A percentile compares a stretch with the other conserved stretches of the same genome.
Evolutionary conservation across 2,797 vertebrate species (phyloP).

Genomic region (Gephyroberyx darwinii): DNA sequence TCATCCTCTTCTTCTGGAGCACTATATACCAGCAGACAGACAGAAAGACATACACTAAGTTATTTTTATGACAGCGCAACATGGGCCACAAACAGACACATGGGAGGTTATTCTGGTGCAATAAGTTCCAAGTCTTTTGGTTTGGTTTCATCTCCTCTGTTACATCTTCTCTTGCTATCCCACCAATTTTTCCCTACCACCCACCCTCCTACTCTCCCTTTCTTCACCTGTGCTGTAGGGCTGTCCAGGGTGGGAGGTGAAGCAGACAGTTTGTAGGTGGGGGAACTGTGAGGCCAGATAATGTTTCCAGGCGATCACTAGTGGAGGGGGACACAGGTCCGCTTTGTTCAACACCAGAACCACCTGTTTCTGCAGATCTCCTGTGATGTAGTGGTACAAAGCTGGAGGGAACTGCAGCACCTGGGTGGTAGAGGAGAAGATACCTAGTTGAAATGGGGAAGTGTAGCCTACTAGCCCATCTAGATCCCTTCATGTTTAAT

Average conservation of each 20-base stretch:
- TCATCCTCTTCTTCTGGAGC: slow-evolving; percentile 88
- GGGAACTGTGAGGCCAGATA: slow-evolving; percentile 89
- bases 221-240: slow-evolving; percentile 81
- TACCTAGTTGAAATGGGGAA: slow-evolving; percentile 4
- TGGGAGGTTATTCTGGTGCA: slow-evolving; percentile 15
- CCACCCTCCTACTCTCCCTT: neutral
- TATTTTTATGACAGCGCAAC: slow-evolving; percentile 8
- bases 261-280: slow-evolving; percentile 86
- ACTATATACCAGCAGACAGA: slow-evolving; percentile 71
- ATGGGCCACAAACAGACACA: neutral
- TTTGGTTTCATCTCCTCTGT: slow-evolving; percentile 5
- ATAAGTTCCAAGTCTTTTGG: slow-evolving; percentile 23
- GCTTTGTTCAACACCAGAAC: slow-evolving; percentile 92
- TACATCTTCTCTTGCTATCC: neutral
- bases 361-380: slow-evolving; percentile 85
- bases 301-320: slow-evolving; percentile 92
- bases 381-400: slow-evolving; percentile 88
- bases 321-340: slow-evolving; percentile 86
- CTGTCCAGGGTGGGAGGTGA: slow-evolving; percentile 89
- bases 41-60: neutral
- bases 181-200: neutral
- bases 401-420: slow-evolving; percentile 91
- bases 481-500: neutral
- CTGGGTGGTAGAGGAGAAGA: slow-evolving; percentile 69
- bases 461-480: slow-evolving; percentile 8